Percentiles rank a stretch among this genome's conserved stretches.
Evolutionary conservation across 1,140 invertebrate species (phyloP).

Genomic region (Diploscapter pachys): DNA sequence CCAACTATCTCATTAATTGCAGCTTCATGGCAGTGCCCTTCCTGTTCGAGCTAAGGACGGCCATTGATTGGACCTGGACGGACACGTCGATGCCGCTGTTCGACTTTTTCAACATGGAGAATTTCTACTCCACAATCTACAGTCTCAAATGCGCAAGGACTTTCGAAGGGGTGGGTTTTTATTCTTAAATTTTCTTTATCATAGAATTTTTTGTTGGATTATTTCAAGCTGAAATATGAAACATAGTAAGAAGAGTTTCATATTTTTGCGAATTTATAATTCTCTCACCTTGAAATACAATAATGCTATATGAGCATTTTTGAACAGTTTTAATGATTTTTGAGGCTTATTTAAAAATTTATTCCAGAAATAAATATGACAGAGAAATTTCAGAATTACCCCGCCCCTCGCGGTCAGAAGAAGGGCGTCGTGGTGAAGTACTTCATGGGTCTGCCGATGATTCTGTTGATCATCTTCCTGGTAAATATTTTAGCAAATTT

Average conservation of each 20-base stretch:
- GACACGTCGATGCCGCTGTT: conserved; percentile 95
- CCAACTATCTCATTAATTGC: neutral
- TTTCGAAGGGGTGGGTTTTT: conserved; percentile 43
- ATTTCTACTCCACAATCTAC: conserved; percentile 59
- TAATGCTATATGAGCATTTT: no score
- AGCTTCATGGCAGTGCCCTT: conserved; percentile 94
- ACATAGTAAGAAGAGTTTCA: no score
- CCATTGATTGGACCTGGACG: conserved; percentile 98
- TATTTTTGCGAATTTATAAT: no score
- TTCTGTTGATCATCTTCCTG: conserved; percentile 77
- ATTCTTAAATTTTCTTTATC: neutral
- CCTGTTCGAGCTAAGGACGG: conserved; percentile 86
- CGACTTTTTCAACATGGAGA: conserved; percentile 98
- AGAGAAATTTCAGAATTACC: conserved; percentile 32
- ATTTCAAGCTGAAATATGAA: no score
- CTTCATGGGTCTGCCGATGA: conserved; percentile 78
- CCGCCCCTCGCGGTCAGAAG: conserved; percentile 60
- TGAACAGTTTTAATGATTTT: no score
- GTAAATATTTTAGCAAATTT: no score
- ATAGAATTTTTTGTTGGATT: no score
- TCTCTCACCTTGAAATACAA: no score
- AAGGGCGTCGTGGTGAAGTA: conserved; percentile 77
- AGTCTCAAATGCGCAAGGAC: conserved; percentile 55
- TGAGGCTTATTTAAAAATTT: no score
- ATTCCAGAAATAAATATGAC: no score